Conservation (phyloP, 2,888 invertebrate species). For the Aricia artaxerxes region DNA sequence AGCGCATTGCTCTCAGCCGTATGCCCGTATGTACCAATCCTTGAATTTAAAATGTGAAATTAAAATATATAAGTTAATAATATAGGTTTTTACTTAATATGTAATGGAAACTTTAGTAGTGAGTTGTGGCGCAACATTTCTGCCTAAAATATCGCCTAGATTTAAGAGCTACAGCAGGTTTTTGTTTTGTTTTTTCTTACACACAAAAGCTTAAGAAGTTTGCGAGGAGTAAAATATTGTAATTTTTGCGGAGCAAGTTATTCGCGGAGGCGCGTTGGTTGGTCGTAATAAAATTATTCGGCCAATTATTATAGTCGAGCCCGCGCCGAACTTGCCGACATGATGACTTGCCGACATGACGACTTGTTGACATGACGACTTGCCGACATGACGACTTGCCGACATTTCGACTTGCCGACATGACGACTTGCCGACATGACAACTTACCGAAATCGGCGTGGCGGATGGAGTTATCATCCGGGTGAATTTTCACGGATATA, state of each 20-base stretch:
- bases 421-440: not conserved
- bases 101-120: too few relatives aligned
- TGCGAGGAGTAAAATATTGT: not conserved
- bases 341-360: not conserved
- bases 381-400: not conserved
- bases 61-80: not conserved
- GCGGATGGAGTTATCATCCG: not conserved
- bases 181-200: not conserved
- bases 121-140: not conserved
- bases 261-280: not conserved
- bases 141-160: not conserved
- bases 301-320: slow-evolving; percentile 9
- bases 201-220: not conserved
- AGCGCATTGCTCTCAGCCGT: not conserved
- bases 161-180: not conserved
- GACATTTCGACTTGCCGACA: not conserved
- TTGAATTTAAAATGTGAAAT: not conserved
- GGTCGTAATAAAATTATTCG: not conserved
- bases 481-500: not conserved
- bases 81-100: not conserved
- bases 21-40: not conserved
- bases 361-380: not conserved
- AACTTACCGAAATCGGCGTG: not conserved
- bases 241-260: not conserved
- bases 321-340: not conserved